Conservation (phyloP, 2,113 vertebrate species). For the Sinocyclocheilus maitianheensis region DNA sequence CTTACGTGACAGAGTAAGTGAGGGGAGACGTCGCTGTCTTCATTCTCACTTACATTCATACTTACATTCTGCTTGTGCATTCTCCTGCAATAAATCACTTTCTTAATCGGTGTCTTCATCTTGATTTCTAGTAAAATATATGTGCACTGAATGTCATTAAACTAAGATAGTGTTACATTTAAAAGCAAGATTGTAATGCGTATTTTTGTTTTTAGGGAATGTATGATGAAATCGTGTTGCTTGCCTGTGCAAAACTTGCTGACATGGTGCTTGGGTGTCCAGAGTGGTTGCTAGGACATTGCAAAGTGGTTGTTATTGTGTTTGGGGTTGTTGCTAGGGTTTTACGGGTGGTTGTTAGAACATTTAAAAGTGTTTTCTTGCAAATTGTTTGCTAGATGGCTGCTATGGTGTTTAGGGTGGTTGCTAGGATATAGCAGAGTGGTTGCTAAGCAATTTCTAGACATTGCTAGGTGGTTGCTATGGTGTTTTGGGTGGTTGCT, state of each 20-base stretch:
- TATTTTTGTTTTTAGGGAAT: background rate
- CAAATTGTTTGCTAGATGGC: too few species aligned
- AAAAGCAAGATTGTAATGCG: background rate
- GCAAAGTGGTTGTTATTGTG: too few species aligned
- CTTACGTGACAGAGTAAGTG: background rate
- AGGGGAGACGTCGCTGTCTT: background rate
- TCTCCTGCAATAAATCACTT: background rate
- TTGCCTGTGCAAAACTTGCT: background rate
- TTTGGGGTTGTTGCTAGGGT: background rate
- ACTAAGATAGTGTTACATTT: background rate
- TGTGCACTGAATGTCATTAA: background rate
- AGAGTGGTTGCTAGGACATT: background rate
- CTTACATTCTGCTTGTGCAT: background rate
- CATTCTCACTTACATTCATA: background rate
- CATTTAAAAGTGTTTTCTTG: background rate
- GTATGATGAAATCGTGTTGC: background rate
- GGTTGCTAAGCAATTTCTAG: too few species aligned
- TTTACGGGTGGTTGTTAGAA: background rate
- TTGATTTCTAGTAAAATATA: background rate
- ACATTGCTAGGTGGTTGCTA: too few species aligned
- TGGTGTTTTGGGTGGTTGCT: too few species aligned
- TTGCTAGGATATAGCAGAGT: too few species aligned
- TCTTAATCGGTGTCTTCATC: background rate
- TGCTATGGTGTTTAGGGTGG: too few species aligned
- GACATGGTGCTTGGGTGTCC: background rate